Evolutionary conservation across 2,888 invertebrate genomes (phyloP).

Genomic region (Xestobium rufovillosum): DNA sequence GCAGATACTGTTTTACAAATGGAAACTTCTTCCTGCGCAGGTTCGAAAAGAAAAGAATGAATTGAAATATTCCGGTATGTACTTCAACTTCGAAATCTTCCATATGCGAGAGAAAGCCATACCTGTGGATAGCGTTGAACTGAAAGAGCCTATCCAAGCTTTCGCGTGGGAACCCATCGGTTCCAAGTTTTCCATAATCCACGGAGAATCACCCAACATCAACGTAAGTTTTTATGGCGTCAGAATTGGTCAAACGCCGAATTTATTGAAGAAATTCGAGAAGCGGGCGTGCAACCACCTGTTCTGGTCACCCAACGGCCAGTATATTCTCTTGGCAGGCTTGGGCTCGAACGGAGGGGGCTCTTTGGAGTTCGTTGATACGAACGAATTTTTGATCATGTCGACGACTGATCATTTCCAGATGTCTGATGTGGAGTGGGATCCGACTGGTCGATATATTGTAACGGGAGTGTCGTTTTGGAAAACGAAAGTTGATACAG

Average conservation of each 20-base stretch:
- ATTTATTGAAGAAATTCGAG: constrained; percentile 79
- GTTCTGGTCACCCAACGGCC: constrained; percentile 94
- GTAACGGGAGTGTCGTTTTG: constrained; percentile 92
- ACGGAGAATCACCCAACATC: constrained; percentile 81
- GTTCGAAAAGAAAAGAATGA: constrained; percentile 92
- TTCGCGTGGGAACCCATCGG: constrained; percentile 99
- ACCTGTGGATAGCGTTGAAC: constrained; percentile 95
- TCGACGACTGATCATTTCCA: constrained; percentile 87
- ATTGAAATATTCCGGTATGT: constrained; percentile 92
- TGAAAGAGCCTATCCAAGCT: constrained; percentile 85
- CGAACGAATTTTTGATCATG: constrained; percentile 93
- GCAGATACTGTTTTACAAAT: neutral
- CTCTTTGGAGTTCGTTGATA: constrained; percentile 90
- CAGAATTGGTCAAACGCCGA: constrained; percentile 83
- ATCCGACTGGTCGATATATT: constrained; percentile 96
- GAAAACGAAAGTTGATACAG: constrained; percentile 82
- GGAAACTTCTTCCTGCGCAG: constrained; percentile 48
- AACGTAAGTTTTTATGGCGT: constrained; percentile 90
- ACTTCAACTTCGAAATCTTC: constrained; percentile 98
- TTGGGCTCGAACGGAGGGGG: constrained; percentile 80
- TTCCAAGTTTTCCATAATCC: constrained; percentile 92
- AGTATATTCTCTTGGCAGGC: constrained; percentile 91
- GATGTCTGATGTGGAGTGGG: constrained; percentile 97
- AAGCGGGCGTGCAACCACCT: constrained; percentile 84
- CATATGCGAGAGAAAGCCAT: constrained; percentile 97